Percentiles rank a stretch among this genome's conserved stretches.
Conservation (phyloP, 2,113 vertebrate species). For the Copsychus sechellarum region DNA sequence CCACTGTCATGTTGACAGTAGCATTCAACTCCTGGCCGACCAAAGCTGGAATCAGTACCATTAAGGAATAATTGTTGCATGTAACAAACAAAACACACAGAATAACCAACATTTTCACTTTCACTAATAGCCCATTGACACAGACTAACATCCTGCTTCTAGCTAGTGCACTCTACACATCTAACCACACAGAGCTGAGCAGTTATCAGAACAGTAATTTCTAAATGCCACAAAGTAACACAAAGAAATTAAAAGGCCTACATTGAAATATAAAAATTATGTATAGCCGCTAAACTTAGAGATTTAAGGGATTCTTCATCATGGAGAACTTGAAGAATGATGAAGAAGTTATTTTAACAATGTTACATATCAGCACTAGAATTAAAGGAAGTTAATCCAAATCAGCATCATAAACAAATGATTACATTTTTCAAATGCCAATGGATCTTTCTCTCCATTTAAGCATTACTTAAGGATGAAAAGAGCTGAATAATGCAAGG, state of each 20-base stretch:
- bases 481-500: not conserved
- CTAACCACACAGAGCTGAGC: not conserved
- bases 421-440: not conserved
- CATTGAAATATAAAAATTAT: not conserved
- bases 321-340: rapidly evolving
- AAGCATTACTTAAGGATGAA: not conserved
- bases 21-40: conserved; percentile 95
- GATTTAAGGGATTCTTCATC: not conserved
- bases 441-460: not conserved
- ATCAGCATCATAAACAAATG: not conserved
- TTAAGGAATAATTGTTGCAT: conserved; percentile 80
- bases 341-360: not conserved
- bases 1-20: conserved; percentile 97
- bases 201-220: not conserved
- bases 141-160: not conserved
- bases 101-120: not conserved
- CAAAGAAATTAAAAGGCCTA: not conserved
- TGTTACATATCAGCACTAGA: not conserved
- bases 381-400: not conserved
- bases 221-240: not conserved
- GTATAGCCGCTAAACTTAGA: not conserved
- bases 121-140: not conserved
- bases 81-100: not conserved
- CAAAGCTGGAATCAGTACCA: conserved; percentile 83
- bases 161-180: not conserved